Evolutionary conservation across 2,888 invertebrate species (phyloP).

Genomic region (Dysmachus trigonus): DNA sequence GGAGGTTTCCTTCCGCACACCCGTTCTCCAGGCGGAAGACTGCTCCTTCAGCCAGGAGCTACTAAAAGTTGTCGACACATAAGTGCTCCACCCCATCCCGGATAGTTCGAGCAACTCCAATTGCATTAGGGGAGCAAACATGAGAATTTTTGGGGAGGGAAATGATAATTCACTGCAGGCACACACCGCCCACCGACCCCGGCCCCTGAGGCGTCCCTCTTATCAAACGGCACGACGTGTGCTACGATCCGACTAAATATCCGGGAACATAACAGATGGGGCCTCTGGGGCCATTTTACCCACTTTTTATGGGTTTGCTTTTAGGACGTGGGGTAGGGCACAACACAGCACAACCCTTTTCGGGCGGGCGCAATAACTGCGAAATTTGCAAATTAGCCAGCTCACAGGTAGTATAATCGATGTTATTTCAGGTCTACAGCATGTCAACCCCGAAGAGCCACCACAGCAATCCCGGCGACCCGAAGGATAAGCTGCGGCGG

Average conservation of each 20-base stretch:
- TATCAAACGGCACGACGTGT: not conserved
- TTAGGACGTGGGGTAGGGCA: not conserved
- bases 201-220: not conserved
- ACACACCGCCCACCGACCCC: not conserved
- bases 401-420: constrained; percentile 2
- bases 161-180: constrained; percentile 5
- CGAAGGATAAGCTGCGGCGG: constrained; percentile 69
- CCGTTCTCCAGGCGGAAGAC: not conserved
- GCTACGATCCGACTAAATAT: not conserved
- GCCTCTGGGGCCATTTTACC: not conserved
- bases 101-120: constrained; percentile 24
- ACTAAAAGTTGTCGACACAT: constrained; percentile 12
- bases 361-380: not conserved
- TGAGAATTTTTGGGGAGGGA: not conserved
- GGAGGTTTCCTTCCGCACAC: not conserved
- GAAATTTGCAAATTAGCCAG: not conserved
- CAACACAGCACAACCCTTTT: not conserved
- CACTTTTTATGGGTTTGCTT: not conserved
- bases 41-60: not conserved
- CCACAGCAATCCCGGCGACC: constrained; percentile 59
- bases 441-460: constrained; percentile 64
- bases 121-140: constrained; percentile 20
- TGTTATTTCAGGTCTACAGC: constrained; percentile 59
- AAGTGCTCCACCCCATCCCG: not conserved
- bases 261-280: not conserved